A percentile compares a stretch with the other conserved stretches of the same genome.
These are phyloP conservation scores for Catotricha subobsoleta DNA, from an alignment of 2,888 invertebrate species.

Conservation along the genomic window DNA sequence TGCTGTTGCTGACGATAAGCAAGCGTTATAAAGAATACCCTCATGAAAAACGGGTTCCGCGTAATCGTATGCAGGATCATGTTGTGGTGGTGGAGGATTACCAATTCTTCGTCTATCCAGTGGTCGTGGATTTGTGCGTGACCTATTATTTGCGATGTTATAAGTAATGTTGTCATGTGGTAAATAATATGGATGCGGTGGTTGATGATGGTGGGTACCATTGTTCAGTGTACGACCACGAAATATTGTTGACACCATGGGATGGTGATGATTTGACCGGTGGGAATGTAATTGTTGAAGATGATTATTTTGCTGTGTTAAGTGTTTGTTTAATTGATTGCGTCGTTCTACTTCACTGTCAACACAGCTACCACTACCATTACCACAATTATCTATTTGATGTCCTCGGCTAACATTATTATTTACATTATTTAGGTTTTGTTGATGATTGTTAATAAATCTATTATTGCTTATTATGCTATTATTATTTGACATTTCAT, in stretches of 20 bases:
- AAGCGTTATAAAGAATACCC: conserved; percentile 55
- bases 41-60: conserved; percentile 58
- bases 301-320: conserved; percentile 11
- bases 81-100: conserved; percentile 11
- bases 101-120: conserved; percentile 24
- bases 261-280: background rate
- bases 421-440: conserved; percentile 3
- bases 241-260: conserved; percentile 22
- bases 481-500: conserved; percentile 1
- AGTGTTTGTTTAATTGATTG: conserved; percentile 26
- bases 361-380: conserved; percentile 2
- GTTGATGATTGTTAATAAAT: too few relatives aligned
- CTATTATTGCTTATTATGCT: conserved; percentile 6
- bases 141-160: conserved; percentile 12
- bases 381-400: background rate
- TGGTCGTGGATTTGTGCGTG: conserved; percentile 24
- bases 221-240: conserved; percentile 18
- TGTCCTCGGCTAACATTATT: conserved; percentile 1
- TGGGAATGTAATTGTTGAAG: background rate
- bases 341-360: conserved; percentile 25
- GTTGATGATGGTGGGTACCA: conserved; percentile 12
- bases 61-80: conserved; percentile 27
- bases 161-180: conserved; percentile 11
- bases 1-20: conserved; percentile 6
- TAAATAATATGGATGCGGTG: conserved; percentile 9